These are phyloP conservation scores for Villa cingulata DNA, from an alignment of 2,888 invertebrate genomes.

Conservation along the genomic window DNA sequence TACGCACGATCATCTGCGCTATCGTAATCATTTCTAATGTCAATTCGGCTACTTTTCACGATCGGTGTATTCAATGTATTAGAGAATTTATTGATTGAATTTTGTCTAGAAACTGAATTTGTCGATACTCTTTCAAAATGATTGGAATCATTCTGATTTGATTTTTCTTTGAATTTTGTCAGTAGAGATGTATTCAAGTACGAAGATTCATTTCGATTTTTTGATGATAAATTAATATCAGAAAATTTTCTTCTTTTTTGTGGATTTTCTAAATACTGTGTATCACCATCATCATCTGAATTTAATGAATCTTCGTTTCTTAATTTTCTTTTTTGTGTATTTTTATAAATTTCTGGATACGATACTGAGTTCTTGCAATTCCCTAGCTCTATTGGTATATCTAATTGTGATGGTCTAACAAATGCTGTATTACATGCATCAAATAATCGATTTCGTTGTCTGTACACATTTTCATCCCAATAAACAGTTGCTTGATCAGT, in stretches of 20 bases:
- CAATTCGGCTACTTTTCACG: slow-evolving; percentile 9
- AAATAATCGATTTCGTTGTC: slow-evolving; percentile 13
- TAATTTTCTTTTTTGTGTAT: slow-evolving; percentile 21
- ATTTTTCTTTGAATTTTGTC: slow-evolving; percentile 8
- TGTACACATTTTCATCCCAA: slow-evolving; percentile 17
- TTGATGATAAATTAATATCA: slow-evolving; percentile 1
- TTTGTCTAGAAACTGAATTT: background rate
- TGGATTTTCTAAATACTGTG: no score
- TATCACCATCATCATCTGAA: background rate
- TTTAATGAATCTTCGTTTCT: slow-evolving; percentile 3
- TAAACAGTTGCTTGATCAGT: slow-evolving; percentile 27
- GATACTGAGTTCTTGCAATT: slow-evolving; percentile 15
- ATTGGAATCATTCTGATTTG: background rate
- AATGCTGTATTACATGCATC: slow-evolving; percentile 28
- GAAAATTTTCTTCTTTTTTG: slow-evolving; percentile 14
- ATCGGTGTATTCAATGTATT: slow-evolving; percentile 12
- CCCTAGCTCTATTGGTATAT: slow-evolving; percentile 6
- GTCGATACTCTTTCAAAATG: background rate
- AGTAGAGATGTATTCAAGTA: slow-evolving; percentile 8
- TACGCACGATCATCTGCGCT: slow-evolving; percentile 1
- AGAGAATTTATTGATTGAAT: background rate
- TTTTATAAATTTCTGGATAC: slow-evolving; percentile 22
- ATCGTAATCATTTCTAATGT: slow-evolving; percentile 1
- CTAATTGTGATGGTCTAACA: slow-evolving; percentile 22
- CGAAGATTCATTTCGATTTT: background rate